Evolutionary conservation across 2,113 vertebrate genomes (phyloP).

Genomic region (Pontoporia blainvillei): DNA sequence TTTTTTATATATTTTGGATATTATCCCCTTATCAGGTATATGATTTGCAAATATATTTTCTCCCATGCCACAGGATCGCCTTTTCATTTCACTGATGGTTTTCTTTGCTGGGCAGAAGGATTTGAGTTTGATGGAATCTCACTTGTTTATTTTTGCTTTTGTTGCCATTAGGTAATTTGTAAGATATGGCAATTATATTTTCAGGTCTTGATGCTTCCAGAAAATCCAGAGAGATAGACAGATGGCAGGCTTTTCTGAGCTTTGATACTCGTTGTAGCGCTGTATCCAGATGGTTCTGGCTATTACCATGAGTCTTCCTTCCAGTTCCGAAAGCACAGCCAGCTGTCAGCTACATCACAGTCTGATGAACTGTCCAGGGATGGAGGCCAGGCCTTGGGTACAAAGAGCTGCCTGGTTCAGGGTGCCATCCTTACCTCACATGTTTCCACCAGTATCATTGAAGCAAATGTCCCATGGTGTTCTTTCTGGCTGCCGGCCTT

Average conservation of each 20-base stretch:
- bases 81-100: background rate
- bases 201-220: background rate
- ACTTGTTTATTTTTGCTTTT: background rate
- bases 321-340: background rate
- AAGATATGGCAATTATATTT: fast-evolving
- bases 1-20: background rate
- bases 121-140: background rate
- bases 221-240: background rate
- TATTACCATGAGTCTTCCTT: background rate
- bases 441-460: fast-evolving
- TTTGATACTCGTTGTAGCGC: fast-evolving
- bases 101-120: background rate
- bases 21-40: background rate
- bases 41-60: background rate
- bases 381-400: background rate
- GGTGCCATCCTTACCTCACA: background rate
- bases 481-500: background rate
- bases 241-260: background rate
- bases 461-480: background rate
- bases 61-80: background rate
- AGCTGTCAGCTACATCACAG: background rate
- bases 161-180: background rate
- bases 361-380: background rate
- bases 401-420: background rate
- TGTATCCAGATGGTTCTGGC: background rate